These are phyloP conservation scores for Microtus pennsylvanicus DNA, from an alignment of 2,113 vertebrate species.

Conservation along the genomic window DNA sequence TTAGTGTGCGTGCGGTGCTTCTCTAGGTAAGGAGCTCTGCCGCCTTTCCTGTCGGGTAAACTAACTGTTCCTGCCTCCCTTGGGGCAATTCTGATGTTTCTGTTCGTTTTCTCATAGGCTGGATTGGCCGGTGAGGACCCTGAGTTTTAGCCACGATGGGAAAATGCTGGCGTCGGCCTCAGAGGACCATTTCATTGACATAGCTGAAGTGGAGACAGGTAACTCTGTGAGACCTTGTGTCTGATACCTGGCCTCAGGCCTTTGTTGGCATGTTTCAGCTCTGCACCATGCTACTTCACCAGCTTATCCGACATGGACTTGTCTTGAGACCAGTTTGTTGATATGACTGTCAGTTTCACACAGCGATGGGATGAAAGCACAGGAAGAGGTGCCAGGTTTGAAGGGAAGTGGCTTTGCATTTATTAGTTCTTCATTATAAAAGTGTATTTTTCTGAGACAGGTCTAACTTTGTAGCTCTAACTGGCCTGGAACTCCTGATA, in stretches of 20 bases:
- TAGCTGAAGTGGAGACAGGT: slow-evolving; percentile 98
- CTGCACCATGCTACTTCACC: background rate
- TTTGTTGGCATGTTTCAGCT: background rate
- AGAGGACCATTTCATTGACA: slow-evolving; percentile 99
- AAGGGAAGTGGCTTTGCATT: background rate
- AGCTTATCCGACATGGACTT: background rate
- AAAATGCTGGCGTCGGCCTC: slow-evolving; percentile 98
- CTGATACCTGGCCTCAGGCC: background rate
- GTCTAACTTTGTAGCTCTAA: background rate
- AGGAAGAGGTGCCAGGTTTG: background rate
- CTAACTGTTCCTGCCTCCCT: accelerated
- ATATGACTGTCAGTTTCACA: background rate
- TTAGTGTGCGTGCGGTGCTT: slow-evolving; percentile 98
- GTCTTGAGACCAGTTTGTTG: background rate
- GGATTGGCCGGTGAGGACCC: slow-evolving; percentile 97
- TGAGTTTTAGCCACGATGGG: slow-evolving; percentile 98
- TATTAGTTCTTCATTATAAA: background rate
- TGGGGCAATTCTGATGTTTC: background rate
- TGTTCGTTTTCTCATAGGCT: slow-evolving; percentile 84
- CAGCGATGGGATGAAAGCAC: background rate
- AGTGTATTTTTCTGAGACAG: background rate
- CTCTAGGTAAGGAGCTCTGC: slow-evolving; percentile 89
- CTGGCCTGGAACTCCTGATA: background rate
- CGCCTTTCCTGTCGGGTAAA: background rate
- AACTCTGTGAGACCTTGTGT: background rate